Evolutionary conservation across 2,113 vertebrate species (phyloP).

Genomic region (Toxostoma redivivum): DNA sequence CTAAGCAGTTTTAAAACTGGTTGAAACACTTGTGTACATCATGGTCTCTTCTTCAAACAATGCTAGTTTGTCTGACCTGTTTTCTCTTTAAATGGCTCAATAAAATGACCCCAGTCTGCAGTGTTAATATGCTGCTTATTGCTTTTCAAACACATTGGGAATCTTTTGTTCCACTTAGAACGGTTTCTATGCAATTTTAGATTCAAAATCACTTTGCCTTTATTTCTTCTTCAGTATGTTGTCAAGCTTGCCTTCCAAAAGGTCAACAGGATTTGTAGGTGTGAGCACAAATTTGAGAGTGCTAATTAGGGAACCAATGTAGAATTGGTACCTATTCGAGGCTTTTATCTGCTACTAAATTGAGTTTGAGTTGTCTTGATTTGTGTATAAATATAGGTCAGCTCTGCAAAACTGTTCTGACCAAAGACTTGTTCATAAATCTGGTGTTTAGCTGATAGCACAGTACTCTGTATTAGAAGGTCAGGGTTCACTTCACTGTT

Average conservation of each 20-base stretch:
- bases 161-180: neutral
- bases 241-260: neutral
- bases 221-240: neutral
- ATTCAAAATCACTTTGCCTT: neutral
- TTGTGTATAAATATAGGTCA: neutral
- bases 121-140: neutral
- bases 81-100: neutral
- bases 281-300: neutral
- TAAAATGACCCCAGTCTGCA: neutral
- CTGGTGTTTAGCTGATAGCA: neutral
- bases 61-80: neutral
- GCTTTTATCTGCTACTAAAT: neutral
- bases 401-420: neutral
- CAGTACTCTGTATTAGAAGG: neutral
- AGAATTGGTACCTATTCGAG: neutral
- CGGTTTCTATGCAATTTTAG: neutral
- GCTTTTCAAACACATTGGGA: neutral
- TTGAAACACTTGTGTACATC: neutral
- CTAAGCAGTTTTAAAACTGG: slow-evolving; percentile 17
- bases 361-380: neutral
- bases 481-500: neutral
- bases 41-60: neutral
- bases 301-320: neutral
- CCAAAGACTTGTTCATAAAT: neutral
- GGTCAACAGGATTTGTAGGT: slow-evolving; percentile 3